Evolutionary conservation across 2,797 vertebrate genomes (phyloP).

Genomic region (Labeo calbasu): DNA sequence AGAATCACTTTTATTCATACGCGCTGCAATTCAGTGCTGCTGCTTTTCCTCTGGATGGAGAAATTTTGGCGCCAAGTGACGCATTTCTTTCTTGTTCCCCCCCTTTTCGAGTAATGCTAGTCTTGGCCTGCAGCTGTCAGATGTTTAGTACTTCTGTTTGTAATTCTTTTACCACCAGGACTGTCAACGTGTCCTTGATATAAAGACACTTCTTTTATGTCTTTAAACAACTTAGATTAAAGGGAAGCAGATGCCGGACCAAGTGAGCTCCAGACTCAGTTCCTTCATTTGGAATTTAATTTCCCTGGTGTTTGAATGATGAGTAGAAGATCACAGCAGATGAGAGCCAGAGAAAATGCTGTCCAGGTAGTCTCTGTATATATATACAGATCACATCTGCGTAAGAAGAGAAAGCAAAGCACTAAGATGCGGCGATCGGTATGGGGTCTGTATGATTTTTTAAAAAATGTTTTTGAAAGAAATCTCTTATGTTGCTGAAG

Average conservation of each 20-base stretch:
- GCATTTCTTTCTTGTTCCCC: conserved; percentile 33
- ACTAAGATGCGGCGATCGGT: not conserved
- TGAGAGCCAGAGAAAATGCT: not conserved
- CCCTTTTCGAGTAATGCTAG: conserved; percentile 18
- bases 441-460: not conserved
- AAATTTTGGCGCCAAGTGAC: conserved; percentile 39
- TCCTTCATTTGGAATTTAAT: not conserved
- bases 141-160: conserved; percentile 55
- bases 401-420: not conserved
- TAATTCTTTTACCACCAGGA: conserved; percentile 33
- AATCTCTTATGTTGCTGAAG: not conserved
- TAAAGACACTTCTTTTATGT: conserved; percentile 26
- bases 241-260: not conserved
- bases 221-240: conserved; percentile 32
- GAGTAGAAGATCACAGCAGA: conserved; percentile 2
- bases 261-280: not conserved
- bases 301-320: conserved; percentile 5
- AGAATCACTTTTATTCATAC: conserved; percentile 51
- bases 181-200: conserved; percentile 36
- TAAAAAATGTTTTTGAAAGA: not conserved
- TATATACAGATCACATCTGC: not conserved
- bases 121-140: conserved; percentile 59
- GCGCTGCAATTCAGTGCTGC: conserved; percentile 26
- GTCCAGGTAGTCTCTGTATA: not conserved
- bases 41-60: conserved; percentile 1